Evolutionary conservation across 1,140 invertebrate species (phyloP).

Genomic region (Brachionus koreanus): DNA sequence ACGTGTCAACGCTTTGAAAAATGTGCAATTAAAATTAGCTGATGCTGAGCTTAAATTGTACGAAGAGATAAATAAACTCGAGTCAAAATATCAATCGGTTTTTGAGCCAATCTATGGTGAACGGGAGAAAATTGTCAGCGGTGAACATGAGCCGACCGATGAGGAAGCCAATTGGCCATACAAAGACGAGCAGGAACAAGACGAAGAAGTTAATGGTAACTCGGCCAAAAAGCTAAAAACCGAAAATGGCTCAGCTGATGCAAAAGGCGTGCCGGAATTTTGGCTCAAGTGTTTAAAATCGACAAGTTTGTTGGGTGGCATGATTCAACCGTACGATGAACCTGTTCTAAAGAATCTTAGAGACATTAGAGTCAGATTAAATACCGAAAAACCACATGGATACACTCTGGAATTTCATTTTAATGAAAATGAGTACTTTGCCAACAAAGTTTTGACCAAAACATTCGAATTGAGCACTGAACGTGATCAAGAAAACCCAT

Average conservation of each 20-base stretch:
- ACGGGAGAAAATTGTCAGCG: conserved; percentile 71
- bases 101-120: conserved; percentile 72
- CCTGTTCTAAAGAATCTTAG: conserved; percentile 84
- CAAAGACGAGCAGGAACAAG: neutral
- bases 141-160: conserved; percentile 81
- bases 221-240: conserved; percentile 37
- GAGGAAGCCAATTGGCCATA: conserved; percentile 62
- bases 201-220: conserved; percentile 66
- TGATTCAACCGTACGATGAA: conserved; percentile 85
- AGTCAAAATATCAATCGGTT: conserved; percentile 79
- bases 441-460: conserved; percentile 85
- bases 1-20: conserved; percentile 83
- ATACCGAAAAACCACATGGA: conserved; percentile 58
- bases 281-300: conserved; percentile 96
- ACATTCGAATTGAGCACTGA: conserved; percentile 88
- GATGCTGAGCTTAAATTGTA: conserved; percentile 90
- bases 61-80: conserved; percentile 86
- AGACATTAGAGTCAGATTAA: conserved; percentile 71
- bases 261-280: conserved; percentile 83
- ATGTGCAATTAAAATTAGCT: conserved; percentile 78
- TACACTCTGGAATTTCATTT: conserved; percentile 92
- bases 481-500: conserved; percentile 84
- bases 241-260: conserved; percentile 50
- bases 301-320: conserved; percentile 79
- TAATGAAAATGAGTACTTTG: conserved; percentile 88